Conservation (phyloP, 2,113 vertebrate species). For the Oreocharis arfaki region DNA sequence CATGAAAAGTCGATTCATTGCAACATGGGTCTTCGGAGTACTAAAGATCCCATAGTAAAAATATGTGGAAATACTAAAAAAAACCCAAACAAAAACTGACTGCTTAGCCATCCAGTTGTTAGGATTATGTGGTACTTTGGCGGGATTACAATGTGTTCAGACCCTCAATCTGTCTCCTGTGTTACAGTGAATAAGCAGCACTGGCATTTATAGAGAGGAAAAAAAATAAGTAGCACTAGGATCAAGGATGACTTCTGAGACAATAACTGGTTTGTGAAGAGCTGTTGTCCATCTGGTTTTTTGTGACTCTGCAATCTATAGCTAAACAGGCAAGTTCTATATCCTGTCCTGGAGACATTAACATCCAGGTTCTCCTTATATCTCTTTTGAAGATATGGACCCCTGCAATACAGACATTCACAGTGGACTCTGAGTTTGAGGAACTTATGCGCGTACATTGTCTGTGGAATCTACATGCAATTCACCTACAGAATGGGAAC, state of each 20-base stretch:
- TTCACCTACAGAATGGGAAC: not conserved
- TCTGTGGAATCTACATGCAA: not conserved
- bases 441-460: not conserved
- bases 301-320: not conserved
- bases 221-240: not conserved
- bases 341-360: not conserved
- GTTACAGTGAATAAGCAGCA: not conserved
- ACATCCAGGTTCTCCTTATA: not conserved
- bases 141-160: not conserved
- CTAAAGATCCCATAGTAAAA: not conserved
- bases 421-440: not conserved
- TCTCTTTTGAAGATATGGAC: not conserved
- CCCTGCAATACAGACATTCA: not conserved
- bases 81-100: fast-evolving
- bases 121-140: not conserved
- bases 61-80: not conserved
- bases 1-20: not conserved
- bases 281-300: not conserved
- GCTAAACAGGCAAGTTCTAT: not conserved
- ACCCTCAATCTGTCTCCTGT: not conserved
- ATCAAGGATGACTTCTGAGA: not conserved
- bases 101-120: fast-evolving
- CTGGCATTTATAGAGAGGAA: not conserved
- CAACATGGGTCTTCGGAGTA: not conserved
- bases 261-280: not conserved